Evolutionary conservation across 2,113 vertebrate genomes (phyloP), one percentile per base, ranked within the genome.

Genomic region (Crotalus horridus): DNA sequence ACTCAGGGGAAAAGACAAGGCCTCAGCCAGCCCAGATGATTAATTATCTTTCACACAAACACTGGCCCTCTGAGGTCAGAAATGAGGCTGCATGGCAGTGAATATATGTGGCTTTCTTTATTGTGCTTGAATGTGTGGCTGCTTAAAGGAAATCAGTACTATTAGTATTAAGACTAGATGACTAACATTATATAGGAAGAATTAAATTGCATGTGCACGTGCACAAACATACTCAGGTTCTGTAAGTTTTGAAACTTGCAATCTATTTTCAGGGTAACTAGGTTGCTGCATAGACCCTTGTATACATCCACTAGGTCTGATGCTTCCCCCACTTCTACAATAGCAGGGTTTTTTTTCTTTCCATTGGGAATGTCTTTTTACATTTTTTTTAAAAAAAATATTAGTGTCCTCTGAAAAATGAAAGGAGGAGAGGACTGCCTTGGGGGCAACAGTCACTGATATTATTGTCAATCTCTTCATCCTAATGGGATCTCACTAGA

Each of bases 61-160:
- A n/a, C 48, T 8, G 55, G 90, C 58, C 69, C 94, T 93, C 43
- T 8, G 39, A 87, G 55, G 69, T 54, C 54, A 43, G 90, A 93
- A 87, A 94, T 33, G 93, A 61, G 55, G 74, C 89, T 53, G 11
- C 85, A 87, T 90, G 87, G 26, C 74, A 69, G 33, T 33, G 15
- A 24, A 24, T 54, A 51, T 12, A 4, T 23, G 48, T 51, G 55
- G 12, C 3, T n/a, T 43, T 12, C n/a, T 85, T 87, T 86, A 9
- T 74, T 85, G 43, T 0, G 0, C 20, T 69, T 55, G 48, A 15
- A 12, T 95, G 6, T 53, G 24, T 0, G 86, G 39, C 17, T 0
- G 0, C 81, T 92, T 53, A 74, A 91, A 89, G 51, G 24, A 39
- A 94, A 91, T 58, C 8, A 26, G 2, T 17, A 11, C 53, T 93